phyloP scores from a whole-genome alignment of 2,113 vertebrate species.

The Suricata suricatta region DNA sequence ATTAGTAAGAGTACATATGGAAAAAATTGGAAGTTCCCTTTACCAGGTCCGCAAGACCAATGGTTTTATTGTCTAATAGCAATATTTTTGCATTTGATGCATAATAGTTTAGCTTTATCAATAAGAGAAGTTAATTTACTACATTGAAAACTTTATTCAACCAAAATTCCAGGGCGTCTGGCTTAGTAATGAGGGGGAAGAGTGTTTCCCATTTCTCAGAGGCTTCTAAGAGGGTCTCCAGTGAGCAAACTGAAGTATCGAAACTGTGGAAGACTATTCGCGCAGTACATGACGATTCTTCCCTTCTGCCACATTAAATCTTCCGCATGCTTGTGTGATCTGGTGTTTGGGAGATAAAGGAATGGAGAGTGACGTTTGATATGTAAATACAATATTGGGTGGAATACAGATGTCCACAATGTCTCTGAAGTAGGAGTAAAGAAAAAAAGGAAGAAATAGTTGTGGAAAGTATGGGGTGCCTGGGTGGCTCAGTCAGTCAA shows the following conservation, averaged over 20 bases:
- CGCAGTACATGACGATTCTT: rapidly evolving
- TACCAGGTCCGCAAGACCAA: not conserved
- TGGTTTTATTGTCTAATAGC: not conserved
- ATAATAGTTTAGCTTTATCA: not conserved
- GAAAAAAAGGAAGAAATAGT: not conserved
- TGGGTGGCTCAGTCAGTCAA: no score
- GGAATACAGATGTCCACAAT: not conserved
- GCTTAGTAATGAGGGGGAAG: not conserved
- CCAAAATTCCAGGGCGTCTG: not conserved
- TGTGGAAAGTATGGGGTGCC: not conserved
- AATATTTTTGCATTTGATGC: not conserved
- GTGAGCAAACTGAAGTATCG: not conserved
- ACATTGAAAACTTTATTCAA: not conserved
- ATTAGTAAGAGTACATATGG: not conserved
- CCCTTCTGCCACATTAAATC: not conserved
- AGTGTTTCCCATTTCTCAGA: not conserved
- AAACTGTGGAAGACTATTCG: not conserved
- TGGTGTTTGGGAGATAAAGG: not conserved
- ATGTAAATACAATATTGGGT: not conserved
- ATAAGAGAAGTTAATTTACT: not conserved
- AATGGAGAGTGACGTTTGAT: not conserved
- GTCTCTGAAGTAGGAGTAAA: not conserved
- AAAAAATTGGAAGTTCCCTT: not conserved
- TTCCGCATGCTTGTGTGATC: not conserved
- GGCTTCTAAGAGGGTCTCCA: not conserved